Conservation (phyloP, 2,888 invertebrate species). For the Himalopsyche kuldschensis region DNA sequence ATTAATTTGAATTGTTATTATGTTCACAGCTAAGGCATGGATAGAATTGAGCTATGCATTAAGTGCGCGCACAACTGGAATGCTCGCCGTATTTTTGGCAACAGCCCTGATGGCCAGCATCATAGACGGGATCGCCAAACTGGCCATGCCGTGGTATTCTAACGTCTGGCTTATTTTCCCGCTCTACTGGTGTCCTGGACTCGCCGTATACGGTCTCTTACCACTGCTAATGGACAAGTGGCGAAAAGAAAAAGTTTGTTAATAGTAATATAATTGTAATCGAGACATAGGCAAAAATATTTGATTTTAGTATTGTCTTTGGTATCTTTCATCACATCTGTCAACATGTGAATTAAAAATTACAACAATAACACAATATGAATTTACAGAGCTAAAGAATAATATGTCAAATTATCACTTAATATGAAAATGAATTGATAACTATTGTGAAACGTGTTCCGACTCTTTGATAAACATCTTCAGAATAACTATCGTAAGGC, state of each 20-base stretch:
- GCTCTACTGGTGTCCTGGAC: conserved; percentile 31
- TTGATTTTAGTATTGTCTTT: too few species aligned
- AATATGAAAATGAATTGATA: too few species aligned
- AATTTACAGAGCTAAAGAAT: too few species aligned
- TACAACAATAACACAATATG: too few species aligned
- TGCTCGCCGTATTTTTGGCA: conserved; percentile 13
- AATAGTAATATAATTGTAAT: too few species aligned
- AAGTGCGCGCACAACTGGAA: conserved; percentile 9
- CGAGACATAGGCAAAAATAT: too few species aligned
- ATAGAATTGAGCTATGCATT: conserved; percentile 26
- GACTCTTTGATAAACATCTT: too few species aligned
- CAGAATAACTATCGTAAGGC: too few species aligned
- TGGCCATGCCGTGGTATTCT: conserved; percentile 34
- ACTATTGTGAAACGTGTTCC: too few species aligned
- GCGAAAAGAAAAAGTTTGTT: conserved; percentile 28
- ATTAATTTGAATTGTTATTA: neutral
- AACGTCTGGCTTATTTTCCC: conserved; percentile 35
- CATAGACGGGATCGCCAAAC: conserved; percentile 16
- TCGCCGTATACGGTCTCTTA: conserved; percentile 11
- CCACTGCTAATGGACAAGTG: conserved; percentile 18
- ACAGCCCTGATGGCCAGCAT: conserved; percentile 11
- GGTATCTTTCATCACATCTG: too few species aligned
- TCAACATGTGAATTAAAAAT: too few species aligned
- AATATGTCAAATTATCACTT: too few species aligned
- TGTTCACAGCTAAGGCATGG: conserved; percentile 12